Percentiles rank a stretch among this genome's conserved stretches.
Evolutionary conservation across 2,113 vertebrate species (phyloP).

Genomic region (Lepisosteus osseus): DNA sequence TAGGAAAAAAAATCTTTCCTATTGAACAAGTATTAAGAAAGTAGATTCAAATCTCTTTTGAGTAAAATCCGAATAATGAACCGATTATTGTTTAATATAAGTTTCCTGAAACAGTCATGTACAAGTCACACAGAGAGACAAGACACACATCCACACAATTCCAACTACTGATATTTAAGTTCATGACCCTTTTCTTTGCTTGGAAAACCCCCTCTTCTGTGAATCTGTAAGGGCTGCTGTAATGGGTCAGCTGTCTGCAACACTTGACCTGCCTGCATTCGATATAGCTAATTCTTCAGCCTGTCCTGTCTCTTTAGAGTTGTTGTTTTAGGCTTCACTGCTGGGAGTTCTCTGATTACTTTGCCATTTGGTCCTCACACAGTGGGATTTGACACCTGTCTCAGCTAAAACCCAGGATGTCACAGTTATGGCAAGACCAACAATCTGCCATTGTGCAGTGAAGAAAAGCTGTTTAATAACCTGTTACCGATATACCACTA

Average conservation of each 20-base stretch:
- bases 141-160: not conserved
- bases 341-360: conserved; percentile 37
- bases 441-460: conserved; percentile 40
- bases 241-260: not conserved
- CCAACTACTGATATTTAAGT: not conserved
- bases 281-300: not conserved
- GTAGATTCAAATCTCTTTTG: too few relatives aligned
- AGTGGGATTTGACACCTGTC: conserved; percentile 57
- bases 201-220: not conserved
- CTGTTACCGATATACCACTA: conserved; percentile 45
- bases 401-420: conserved; percentile 44
- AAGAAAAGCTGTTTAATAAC: conserved; percentile 46
- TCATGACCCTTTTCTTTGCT: conserved; percentile 2
- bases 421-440: conserved; percentile 31
- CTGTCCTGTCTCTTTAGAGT: not conserved
- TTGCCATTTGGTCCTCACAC: conserved; percentile 16
- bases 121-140: too few relatives aligned
- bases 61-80: too few relatives aligned
- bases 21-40: too few relatives aligned
- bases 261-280: conserved; percentile 1
- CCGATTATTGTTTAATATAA: too few relatives aligned
- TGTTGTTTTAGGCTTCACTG: not conserved
- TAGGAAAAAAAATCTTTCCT: too few relatives aligned
- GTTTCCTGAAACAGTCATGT: too few relatives aligned
- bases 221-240: not conserved